Percentiles rank a stretch among this genome's conserved stretches.
phyloP scores from a whole-genome alignment of 2,113 vertebrate species.

The Tricholaema leucomelas region DNA sequence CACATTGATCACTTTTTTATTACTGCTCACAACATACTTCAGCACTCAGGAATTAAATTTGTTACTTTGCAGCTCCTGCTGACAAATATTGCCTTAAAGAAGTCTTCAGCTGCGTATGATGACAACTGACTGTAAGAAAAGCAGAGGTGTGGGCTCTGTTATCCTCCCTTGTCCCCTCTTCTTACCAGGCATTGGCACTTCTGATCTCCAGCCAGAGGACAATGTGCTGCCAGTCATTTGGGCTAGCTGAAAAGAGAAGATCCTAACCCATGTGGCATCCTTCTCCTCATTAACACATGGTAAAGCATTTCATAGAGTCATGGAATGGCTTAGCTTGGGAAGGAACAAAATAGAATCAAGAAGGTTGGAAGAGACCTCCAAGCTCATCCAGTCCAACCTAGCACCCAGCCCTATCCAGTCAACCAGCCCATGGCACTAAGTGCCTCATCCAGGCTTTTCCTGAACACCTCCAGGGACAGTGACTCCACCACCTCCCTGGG shows the following conservation, averaged over 20 bases:
- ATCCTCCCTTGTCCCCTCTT: neutral
- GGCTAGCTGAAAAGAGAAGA: neutral
- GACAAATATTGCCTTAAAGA: conserved; percentile 55
- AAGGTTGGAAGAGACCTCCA: too few relatives aligned
- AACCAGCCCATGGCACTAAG: too few relatives aligned
- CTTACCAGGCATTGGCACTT: neutral
- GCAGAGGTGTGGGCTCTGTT: neutral
- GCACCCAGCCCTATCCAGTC: too few relatives aligned
- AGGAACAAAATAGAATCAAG: too few relatives aligned
- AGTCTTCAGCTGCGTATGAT: neutral
- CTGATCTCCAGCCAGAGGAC: neutral
- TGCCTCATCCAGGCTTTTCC: too few relatives aligned
- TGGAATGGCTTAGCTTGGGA: too few relatives aligned
- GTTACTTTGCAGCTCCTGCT: conserved; percentile 21
- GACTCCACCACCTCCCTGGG: too few relatives aligned
- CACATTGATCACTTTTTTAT: neutral
- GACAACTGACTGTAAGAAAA: neutral
- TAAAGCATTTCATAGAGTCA: neutral
- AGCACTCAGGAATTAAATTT: conserved; percentile 10
- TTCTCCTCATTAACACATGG: neutral
- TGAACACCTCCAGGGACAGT: too few relatives aligned
- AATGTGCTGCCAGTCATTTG: neutral
- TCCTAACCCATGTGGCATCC: neutral
- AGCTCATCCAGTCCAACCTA: too few relatives aligned
- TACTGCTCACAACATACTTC: neutral